Conservation (phyloP, 30 jellyfish, hydroid and myxozoan species). For the Phacellophora camtschatica region DNA sequence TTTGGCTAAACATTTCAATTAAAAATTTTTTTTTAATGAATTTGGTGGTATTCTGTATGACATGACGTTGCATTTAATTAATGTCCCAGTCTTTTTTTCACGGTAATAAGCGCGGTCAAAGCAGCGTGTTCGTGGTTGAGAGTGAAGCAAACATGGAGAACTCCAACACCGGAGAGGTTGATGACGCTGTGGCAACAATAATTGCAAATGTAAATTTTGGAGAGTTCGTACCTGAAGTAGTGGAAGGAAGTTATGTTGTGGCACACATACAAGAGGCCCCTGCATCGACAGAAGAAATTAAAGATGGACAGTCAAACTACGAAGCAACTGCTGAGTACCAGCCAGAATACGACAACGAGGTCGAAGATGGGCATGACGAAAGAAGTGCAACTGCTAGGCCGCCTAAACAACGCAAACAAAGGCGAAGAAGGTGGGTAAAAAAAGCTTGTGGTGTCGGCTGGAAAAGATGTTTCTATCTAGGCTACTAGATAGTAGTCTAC, state of each 20-base stretch:
- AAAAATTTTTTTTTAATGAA: no score
- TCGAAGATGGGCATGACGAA: background rate
- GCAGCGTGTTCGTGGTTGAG: slow-evolving; percentile 10
- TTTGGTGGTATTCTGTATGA: no score
- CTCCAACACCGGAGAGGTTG: slow-evolving; percentile 64
- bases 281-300: background rate
- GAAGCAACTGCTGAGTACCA: background rate
- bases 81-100: background rate
- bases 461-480: no score
- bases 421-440: no score
- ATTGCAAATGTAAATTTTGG: slow-evolving; percentile 60
- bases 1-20: no score
- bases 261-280: slow-evolving; percentile 12
- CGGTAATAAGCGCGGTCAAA: background rate
- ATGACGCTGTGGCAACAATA: slow-evolving; percentile 79
- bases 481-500: no score
- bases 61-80: no score
- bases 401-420: slow-evolving; percentile 34
- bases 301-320: background rate
- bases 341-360: background rate
- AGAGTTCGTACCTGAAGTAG: slow-evolving; percentile 68
- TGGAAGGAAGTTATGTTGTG: slow-evolving; percentile 16
- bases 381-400: background rate
- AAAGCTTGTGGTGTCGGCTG: no score
- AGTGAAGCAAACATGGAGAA: slow-evolving; percentile 78